Conservation (phyloP, 2,888 invertebrate genomes). For the Apodemia hepburni region DNA sequence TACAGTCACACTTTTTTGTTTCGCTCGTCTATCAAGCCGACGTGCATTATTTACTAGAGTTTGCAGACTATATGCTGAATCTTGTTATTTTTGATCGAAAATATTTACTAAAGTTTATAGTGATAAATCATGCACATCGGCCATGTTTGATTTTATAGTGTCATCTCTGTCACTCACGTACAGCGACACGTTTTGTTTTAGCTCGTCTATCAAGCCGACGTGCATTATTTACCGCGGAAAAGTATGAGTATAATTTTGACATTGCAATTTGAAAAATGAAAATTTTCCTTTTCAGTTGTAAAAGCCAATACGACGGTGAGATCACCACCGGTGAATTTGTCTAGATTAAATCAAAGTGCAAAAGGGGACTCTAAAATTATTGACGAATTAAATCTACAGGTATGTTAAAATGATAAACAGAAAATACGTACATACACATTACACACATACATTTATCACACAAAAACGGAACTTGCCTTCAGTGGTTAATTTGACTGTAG, state of each 20-base stretch:
- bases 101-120: neutral
- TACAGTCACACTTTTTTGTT: neutral
- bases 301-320: constrained; percentile 59
- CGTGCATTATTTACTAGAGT: neutral
- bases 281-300: constrained; percentile 49
- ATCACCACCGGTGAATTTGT: constrained; percentile 62
- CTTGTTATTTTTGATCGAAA: no score
- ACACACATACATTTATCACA: no score
- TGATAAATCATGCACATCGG: neutral
- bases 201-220: neutral
- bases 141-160: neutral
- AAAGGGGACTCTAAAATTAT: constrained; percentile 70
- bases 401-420: constrained; percentile 30
- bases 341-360: constrained; percentile 65
- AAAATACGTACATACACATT: no score
- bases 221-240: neutral
- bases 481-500: no score
- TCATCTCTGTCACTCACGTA: neutral
- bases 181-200: neutral
- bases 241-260: neutral
- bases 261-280: neutral
- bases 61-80: no score
- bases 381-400: constrained; percentile 70
- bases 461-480: no score
- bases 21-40: neutral